Evolutionary conservation across 2,797 vertebrate genomes (phyloP).

Genomic region (Pogonophryne albipinna): DNA sequence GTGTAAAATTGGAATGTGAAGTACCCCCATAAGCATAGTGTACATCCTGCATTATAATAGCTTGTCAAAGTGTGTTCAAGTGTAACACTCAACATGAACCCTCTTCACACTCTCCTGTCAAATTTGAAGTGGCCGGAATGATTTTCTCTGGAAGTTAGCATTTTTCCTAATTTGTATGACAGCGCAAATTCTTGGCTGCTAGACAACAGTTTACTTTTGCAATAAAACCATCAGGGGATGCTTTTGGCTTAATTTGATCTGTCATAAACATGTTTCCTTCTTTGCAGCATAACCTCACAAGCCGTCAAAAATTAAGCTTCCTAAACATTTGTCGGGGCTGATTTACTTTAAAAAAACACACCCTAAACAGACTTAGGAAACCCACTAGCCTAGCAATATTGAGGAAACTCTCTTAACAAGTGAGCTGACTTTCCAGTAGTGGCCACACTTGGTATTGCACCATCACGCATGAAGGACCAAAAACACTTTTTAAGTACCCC

Average conservation of each 20-base stretch:
- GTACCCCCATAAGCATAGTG: neutral
- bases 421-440: neutral
- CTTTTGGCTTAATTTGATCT: slow-evolving; percentile 3
- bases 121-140: neutral
- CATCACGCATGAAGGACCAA: neutral
- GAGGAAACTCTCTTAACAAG: neutral
- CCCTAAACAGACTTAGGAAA: neutral
- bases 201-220: neutral
- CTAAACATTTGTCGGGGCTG: neutral
- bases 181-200: slow-evolving; percentile 7
- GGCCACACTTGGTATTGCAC: neutral
- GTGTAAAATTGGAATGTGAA: neutral
- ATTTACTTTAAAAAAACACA: neutral
- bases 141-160: slow-evolving; percentile 13
- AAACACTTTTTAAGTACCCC: accelerated
- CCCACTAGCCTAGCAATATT: neutral
- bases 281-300: neutral
- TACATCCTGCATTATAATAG: neutral
- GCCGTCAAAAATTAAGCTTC: neutral
- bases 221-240: neutral
- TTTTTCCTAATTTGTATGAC: slow-evolving; percentile 25
- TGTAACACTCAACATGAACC: neutral
- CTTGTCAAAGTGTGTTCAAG: neutral
- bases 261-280: slow-evolving; percentile 6
- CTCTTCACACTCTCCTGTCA: neutral